Conservation (phyloP, 2,113 vertebrate genomes). For the Cinclus cinclus region DNA sequence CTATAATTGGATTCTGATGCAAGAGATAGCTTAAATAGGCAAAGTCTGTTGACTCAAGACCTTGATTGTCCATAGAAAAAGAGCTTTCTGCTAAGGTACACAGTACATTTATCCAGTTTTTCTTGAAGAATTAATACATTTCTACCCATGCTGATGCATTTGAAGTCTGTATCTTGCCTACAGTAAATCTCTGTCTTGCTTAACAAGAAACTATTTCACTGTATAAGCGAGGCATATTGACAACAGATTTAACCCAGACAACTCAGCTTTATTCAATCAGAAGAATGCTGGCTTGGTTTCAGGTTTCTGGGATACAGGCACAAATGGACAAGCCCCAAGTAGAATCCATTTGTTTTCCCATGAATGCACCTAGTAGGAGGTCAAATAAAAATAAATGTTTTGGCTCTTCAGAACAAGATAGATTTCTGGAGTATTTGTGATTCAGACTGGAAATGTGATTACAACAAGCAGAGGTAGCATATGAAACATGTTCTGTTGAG, state of each 20-base stretch:
- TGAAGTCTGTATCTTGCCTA: slow-evolving; percentile 49
- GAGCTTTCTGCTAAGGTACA: slow-evolving; percentile 17
- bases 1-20: slow-evolving; percentile 43
- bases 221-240: slow-evolving; percentile 39
- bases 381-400: slow-evolving; percentile 73
- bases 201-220: slow-evolving; percentile 68
- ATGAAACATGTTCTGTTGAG: slow-evolving; percentile 65
- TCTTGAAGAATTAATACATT: slow-evolving; percentile 25
- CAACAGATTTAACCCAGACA: slow-evolving; percentile 66
- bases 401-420: slow-evolving; percentile 65
- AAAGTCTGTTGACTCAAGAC: slow-evolving; percentile 56
- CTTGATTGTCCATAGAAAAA: slow-evolving; percentile 57
- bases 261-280: slow-evolving; percentile 60
- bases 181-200: slow-evolving; percentile 60
- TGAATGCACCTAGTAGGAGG: slow-evolving; percentile 67
- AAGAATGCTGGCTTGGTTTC: slow-evolving; percentile 38
- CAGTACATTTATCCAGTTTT: not conserved
- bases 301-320: slow-evolving; percentile 66
- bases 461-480: slow-evolving; percentile 60
- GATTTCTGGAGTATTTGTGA: slow-evolving; percentile 66
- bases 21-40: slow-evolving; percentile 43
- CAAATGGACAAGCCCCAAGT: slow-evolving; percentile 49
- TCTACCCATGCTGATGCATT: slow-evolving; percentile 9
- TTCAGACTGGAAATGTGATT: slow-evolving; percentile 65
- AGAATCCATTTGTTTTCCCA: slow-evolving; percentile 67